Evolutionary conservation across 2,797 vertebrate species (phyloP), one percentile per base, ranked within the genome.

Genomic region (Arrhamphus sclerolepis): DNA sequence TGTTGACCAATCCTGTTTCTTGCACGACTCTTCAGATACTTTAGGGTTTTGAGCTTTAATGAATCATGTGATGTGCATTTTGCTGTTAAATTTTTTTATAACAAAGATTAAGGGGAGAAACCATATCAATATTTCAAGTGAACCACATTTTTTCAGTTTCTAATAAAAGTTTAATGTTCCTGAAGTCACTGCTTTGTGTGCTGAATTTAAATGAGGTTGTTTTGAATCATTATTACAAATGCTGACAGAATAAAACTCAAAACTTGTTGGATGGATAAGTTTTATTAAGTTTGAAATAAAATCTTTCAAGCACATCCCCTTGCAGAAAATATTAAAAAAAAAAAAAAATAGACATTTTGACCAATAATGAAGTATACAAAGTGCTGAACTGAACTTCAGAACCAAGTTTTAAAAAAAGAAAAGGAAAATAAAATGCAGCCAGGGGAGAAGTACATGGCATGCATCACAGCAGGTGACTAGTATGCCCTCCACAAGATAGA

Each of bases 291-390:
- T 26, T 34, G 6, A 21, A 10, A 38, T 14, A 0, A 9, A 7
- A 53, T 24, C 31, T 34, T 26, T 21, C 26, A 55, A 13, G 17
- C 18, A 22, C n/a, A 20, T 5, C 2, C n/a, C 40, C 2, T 17
- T 17, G 10, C 4, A 2, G 3, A 10, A 11, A 18, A 40, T 3
- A 26, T 3, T 26, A 3, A 26, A 26, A 20, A 28, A 43, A 19
- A 31, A 5, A 67, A 22, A 18, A 14, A 42, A 40, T 55, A 67
- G 17, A 34, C 6, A 47, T 73, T 72, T 72, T 38, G 74, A 75
- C 72, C 81, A 89, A 88, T 89, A 87, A 78, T 85, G 57, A 71
- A 70, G 68, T 63, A 78, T 75, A 81, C 83, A 89, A 90, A 89
- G 79, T 82, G 81, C 70, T 50, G 53, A 75, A 57, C 21, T 4